Evolutionary conservation across 2,888 invertebrate genomes (phyloP), one percentile per base, ranked within the genome.

Genomic region (Pheosia tremula): DNA sequence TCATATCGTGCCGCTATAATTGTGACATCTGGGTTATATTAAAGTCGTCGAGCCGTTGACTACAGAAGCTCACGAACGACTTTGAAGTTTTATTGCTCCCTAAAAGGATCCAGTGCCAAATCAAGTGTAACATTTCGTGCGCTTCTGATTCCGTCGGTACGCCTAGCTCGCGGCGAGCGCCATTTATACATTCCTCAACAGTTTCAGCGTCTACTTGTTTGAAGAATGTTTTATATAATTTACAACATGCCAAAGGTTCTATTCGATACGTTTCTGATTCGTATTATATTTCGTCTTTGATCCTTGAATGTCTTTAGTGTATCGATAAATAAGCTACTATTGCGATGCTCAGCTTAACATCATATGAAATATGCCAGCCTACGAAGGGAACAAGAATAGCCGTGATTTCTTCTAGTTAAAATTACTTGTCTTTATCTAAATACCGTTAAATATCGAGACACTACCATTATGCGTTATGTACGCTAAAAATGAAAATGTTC

Each of bases 401-500:
- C 24, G 24, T 24, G 2, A 24, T 24, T 24, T 24, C 24, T 24
- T 24, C 24, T 24, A 24, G 24, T 24, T 24, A 24, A 0, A 24
- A 24, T 24, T 1, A 24, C 24, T 24, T 24, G 24, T 24, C 24
- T 24, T 24, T 24, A 24, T 24, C 24, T 24, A 24, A 0, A 24
- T 24, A 24, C 24, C 24, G 24, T 24, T 24, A 2, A 24, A 24
- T 24, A 24, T 24, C 24, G 24, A 24, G 24, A 24, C 24, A 24
- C 24, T 1, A 24, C 24, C 24, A 24, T 24, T 24, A 24, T 24
- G 24, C 24, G 24, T 37, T 50, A 41, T 41, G 37, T 43, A 24
- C 54, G 62, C 39, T 58, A 53, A 66, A 71, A 56, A 37, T 37
- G 50, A 52, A 38, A 52, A 61, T 68, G 68, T 65, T 47, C 66